phyloP scores from a whole-genome alignment of 2,888 invertebrate genomes.

The Agrotis ipsilon region DNA sequence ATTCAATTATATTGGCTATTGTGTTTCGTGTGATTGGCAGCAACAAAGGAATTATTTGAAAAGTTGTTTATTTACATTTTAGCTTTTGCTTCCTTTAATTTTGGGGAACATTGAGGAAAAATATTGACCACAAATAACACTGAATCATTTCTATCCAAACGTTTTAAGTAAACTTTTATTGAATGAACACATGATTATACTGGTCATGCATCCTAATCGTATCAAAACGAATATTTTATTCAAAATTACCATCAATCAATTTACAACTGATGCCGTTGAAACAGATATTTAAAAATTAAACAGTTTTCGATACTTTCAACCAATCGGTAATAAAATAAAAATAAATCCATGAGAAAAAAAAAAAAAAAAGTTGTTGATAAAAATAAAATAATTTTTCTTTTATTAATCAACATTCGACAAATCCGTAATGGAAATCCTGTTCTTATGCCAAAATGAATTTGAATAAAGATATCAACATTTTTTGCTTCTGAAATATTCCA shows the following conservation, averaged over 20 bases:
- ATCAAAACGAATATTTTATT: not conserved
- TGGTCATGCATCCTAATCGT: not conserved
- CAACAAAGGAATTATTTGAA: slow-evolving; percentile 44
- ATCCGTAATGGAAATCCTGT: slow-evolving; percentile 1
- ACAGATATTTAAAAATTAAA: too few species aligned
- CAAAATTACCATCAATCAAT: not conserved
- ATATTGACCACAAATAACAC: not conserved
- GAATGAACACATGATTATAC: not conserved
- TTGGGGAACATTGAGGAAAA: slow-evolving; percentile 1
- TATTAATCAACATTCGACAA: not conserved
- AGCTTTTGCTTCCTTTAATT: slow-evolving; percentile 1
- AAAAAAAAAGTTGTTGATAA: too few species aligned
- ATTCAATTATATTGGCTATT: slow-evolving; percentile 37
- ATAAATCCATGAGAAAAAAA: too few species aligned
- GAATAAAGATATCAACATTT: not conserved
- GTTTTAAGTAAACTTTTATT: slow-evolving; percentile 17
- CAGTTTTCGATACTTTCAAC: not conserved
- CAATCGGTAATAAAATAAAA: too few species aligned
- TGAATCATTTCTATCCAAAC: slow-evolving; percentile 18
- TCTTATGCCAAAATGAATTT: slow-evolving; percentile 10
- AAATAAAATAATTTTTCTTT: too few species aligned
- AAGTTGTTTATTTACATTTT: slow-evolving; percentile 38
- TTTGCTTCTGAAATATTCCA: not conserved
- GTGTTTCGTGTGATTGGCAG: slow-evolving; percentile 44
- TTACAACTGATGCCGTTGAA: too few species aligned